These are phyloP conservation scores for Mystacides longicornis DNA, from an alignment of 2,888 invertebrate species.

Conservation along the genomic window DNA sequence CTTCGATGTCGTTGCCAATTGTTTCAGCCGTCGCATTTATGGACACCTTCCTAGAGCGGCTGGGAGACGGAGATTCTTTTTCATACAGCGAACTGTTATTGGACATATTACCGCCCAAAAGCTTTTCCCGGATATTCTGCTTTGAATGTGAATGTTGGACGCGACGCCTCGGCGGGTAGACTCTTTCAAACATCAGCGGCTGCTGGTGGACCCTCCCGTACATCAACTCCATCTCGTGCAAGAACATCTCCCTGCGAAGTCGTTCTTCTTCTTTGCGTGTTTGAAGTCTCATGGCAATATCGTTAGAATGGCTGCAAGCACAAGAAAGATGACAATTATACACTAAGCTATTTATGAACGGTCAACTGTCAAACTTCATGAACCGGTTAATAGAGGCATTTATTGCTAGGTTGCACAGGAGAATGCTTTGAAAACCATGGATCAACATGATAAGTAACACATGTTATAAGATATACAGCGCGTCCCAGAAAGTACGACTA, in stretches of 20 bases:
- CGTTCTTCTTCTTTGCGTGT: slow-evolving; percentile 61
- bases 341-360: too few relatives aligned
- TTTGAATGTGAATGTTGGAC: slow-evolving; percentile 27
- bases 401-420: too few relatives aligned
- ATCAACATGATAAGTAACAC: too few relatives aligned
- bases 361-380: too few relatives aligned
- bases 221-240: slow-evolving; percentile 66
- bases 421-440: too few relatives aligned
- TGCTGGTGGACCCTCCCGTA: slow-evolving; percentile 61
- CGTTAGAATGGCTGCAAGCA: slow-evolving; percentile 55
- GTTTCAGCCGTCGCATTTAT: slow-evolving; percentile 39
- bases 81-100: slow-evolving; percentile 40
- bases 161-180: slow-evolving; percentile 49
- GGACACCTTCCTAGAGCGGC: slow-evolving; percentile 38
- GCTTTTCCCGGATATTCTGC: slow-evolving; percentile 1
- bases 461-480: too few relatives aligned
- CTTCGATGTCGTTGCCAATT: slow-evolving; percentile 35
- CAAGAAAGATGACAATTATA: too few relatives aligned
- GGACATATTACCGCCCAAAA: not conserved
- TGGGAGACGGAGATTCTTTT: slow-evolving; percentile 32
- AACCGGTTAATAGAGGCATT: too few relatives aligned
- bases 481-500: too few relatives aligned
- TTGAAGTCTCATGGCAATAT: slow-evolving; percentile 58
- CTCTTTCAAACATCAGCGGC: slow-evolving; percentile 63
- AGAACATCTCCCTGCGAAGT: slow-evolving; percentile 58